Base-by-base conservation (phyloP, 2,888 invertebrate species). In the Eubasilissa splendida region DNA sequence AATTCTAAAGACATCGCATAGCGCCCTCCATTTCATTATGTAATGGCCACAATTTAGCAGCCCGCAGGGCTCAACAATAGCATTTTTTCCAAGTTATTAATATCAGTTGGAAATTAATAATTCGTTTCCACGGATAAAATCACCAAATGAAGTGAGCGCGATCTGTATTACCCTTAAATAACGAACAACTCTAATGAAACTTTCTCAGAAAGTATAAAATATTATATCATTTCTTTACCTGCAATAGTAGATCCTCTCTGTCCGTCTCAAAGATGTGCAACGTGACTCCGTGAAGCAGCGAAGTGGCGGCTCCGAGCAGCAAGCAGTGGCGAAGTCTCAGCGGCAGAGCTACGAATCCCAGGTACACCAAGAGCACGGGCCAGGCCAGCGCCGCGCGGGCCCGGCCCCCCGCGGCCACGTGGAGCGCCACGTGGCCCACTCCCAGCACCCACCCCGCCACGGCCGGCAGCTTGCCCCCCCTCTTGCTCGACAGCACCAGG, bases 301-400 rank as follows among this genome's bases (percentile, higher is more conserved):
- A 92, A 12, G 93, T 93, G 79, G 91, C 91, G 31, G 92, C 85
- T 70, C 93, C 93, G 82, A 94, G 88, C 71, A 92, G 88, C 60
- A 91, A 89, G 85, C 93, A 93, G 83, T 92, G 92, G 65, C 93
- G 89, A 60, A 95, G 87, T 77, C 94, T 90, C 80, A 95, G 88
- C 0, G 95, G 95, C 84, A 95, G 87, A 14, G 95, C 93, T 78
- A 95, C 94, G 87, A 94, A 95, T 73, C 94, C 93, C 85, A 95
- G 88, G 59, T 79, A 93, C 76, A 91, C 90, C 82, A 93, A 86
- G 85, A 92, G 92, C 80, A 56, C 56, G 12, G 56, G 70, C 71
- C 71, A 73, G n/a, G 71, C 58, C 31, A 87, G 86, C 75, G 85
- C 86, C 14, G 87, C 85, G 56, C 71, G 22, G 7, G 58, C 71